Conservation (phyloP, 2,797 vertebrate genomes). For the Lerista edwardsae region DNA sequence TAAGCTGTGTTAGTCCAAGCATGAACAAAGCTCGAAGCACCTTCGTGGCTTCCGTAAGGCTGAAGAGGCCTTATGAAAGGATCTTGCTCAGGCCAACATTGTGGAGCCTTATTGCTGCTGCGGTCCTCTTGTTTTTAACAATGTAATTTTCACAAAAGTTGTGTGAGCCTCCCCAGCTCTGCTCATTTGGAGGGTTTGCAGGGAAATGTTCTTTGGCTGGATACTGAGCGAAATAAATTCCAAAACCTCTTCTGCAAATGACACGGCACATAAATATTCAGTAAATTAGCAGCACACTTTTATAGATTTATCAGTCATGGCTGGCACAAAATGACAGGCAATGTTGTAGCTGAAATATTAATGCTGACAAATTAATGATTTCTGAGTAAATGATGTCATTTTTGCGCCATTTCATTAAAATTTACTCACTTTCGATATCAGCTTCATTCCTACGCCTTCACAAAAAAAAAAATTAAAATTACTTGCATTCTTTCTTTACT, state of each 20-base stretch:
- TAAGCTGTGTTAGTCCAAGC: background rate
- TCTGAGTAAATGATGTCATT: constrained; percentile 99
- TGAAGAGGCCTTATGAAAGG: no score
- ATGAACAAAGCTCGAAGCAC: background rate
- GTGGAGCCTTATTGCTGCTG: fast-evolving
- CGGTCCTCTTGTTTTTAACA: background rate
- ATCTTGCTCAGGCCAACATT: background rate
- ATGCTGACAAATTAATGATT: constrained; percentile 99
- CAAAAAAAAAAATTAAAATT: constrained; percentile 78
- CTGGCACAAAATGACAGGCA: constrained; percentile 96
- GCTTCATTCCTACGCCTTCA: constrained; percentile 81
- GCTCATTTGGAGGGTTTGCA: constrained; percentile 76
- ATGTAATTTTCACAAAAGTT: constrained; percentile 67
- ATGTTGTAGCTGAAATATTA: constrained; percentile 98
- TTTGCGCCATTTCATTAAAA: constrained; percentile 97
- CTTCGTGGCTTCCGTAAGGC: background rate
- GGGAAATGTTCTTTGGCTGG: constrained; percentile 83
- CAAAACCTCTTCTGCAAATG: constrained; percentile 88
- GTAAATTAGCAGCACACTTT: constrained; percentile 97
- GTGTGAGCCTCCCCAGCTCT: constrained; percentile 57
- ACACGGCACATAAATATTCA: constrained; percentile 99
- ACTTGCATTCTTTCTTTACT: constrained; percentile 75
- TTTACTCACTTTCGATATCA: constrained; percentile 91
- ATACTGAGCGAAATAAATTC: constrained; percentile 88
- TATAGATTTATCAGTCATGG: constrained; percentile 99